Evolutionary conservation across 2,113 vertebrate genomes (phyloP), one percentile per base, ranked within the genome.

Genomic region (Phasianus colchicus): DNA sequence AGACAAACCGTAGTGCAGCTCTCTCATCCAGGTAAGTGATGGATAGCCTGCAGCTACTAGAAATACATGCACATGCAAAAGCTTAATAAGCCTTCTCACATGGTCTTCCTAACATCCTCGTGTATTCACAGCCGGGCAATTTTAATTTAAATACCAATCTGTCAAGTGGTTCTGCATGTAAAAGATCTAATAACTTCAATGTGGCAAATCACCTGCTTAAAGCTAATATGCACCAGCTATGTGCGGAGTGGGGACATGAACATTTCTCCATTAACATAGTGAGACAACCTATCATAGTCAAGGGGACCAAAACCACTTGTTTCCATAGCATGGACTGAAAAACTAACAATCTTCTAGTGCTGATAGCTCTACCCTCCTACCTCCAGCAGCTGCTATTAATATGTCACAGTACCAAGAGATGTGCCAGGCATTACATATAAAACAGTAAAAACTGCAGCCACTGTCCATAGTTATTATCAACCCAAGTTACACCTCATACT

Each of bases 1-100:
- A 54, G n/a, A 43, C 5, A 6, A 7, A 19, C 36, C 27, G 67
- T 64, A 0, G 0, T 45, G 30, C 43, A 76, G 40, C 36, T 76
- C 14, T 40, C 54, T 50, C 38, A 8, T 55, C 34, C 6, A 30
- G 20, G 5, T 9, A 48, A 66, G 16, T 11, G 16, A 34, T 6
- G 45, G 3, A 45, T 4, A 70, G 43, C 10, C 16, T 2, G 1
- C 22, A 52, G 48, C 54, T 74, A 63, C 8, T n/a, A 74, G 24
- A 83, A 78, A 69, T 25, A 77, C 38, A 30, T 3, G 22, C 34
- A 83, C 25, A 29, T n/a, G 11, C 18, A 67, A 54, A 52, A 86
- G 38, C 29, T 60, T 65, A 83, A 52, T 3, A 42, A 78, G 57
- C 5, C 21, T 21, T 77, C 67, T 58, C 50, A 15, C 40, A 36